These are phyloP conservation scores for Montipora capitata DNA, from an alignment of 92 coral and sea anemone species.

Conservation along the genomic window DNA sequence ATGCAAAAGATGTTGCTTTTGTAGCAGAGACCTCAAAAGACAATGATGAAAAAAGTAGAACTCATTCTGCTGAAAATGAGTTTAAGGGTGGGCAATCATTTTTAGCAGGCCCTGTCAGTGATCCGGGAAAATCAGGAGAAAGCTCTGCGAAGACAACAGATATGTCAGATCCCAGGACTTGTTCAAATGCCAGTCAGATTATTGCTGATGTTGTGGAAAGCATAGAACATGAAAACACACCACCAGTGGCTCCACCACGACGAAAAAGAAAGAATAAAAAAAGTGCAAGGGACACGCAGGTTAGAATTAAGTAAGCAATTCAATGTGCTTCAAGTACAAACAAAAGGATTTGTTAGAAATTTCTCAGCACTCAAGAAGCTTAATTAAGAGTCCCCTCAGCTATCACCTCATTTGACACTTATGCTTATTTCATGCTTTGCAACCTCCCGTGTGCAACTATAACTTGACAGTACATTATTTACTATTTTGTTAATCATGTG, in stretches of 20 bases:
- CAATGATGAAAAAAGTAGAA: background rate
- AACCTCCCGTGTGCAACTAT: no score
- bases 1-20: background rate
- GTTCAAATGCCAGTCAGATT: constrained; percentile 39
- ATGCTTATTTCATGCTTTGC: no score
- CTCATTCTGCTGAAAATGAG: background rate
- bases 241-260: constrained; percentile 99
- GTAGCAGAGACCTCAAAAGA: background rate
- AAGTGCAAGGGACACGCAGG: constrained; percentile 51
- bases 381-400: no score
- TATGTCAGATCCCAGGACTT: background rate
- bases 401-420: no score
- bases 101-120: background rate
- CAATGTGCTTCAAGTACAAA: background rate
- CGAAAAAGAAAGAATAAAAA: constrained; percentile 91
- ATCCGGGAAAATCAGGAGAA: background rate
- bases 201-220: constrained; percentile 58
- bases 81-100: background rate
- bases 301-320: background rate
- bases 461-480: no score
- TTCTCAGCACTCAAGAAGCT: no score
- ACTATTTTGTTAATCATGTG: no score
- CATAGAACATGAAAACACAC: constrained; percentile 70
- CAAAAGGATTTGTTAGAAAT: background rate
- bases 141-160: constrained; percentile 24